A percentile compares a stretch with the other conserved stretches of the same genome.
Conservation (phyloP, 1,140 invertebrate genomes). For the Drosophila elegans region DNA sequence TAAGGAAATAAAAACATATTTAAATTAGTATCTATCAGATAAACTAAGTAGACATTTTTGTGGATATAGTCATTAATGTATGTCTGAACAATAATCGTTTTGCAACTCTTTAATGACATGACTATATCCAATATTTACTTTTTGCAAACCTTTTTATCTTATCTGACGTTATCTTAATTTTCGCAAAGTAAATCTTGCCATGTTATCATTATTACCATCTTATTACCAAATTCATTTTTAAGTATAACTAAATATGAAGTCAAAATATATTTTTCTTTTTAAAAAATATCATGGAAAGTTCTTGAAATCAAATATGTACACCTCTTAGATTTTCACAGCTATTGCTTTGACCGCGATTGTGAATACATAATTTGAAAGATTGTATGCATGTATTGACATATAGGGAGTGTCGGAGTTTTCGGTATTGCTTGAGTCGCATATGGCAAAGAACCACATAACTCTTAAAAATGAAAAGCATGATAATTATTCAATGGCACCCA, state of each 20-base stretch:
- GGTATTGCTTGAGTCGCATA: slow-evolving; percentile 15
- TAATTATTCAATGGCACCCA: neutral
- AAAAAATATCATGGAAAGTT: too few species aligned
- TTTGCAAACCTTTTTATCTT: slow-evolving; percentile 8
- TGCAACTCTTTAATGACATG: slow-evolving; percentile 3
- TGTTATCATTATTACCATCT: neutral
- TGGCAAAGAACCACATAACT: neutral
- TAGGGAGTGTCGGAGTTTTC: slow-evolving; percentile 31
- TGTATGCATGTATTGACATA: slow-evolving; percentile 13
- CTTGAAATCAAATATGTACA: too few species aligned
- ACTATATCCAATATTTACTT: slow-evolving; percentile 19
- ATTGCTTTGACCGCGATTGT: neutral
- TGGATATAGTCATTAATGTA: neutral
- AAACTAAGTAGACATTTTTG: neutral
- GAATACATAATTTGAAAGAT: slow-evolving; percentile 7
- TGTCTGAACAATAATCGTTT: neutral
- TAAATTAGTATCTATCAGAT: slow-evolving; percentile 7
- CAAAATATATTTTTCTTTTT: too few species aligned
- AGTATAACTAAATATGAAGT: too few species aligned
- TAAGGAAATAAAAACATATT: neutral
- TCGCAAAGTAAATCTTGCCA: neutral
- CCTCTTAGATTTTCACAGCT: neutral
- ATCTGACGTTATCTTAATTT: slow-evolving; percentile 23
- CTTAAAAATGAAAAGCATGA: neutral
- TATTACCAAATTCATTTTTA: too few species aligned